A percentile compares a stretch with the other conserved stretches of the same genome.
These are phyloP conservation scores for Heterotis niloticus DNA, from an alignment of 2,113 vertebrate genomes.

Conservation along the genomic window DNA sequence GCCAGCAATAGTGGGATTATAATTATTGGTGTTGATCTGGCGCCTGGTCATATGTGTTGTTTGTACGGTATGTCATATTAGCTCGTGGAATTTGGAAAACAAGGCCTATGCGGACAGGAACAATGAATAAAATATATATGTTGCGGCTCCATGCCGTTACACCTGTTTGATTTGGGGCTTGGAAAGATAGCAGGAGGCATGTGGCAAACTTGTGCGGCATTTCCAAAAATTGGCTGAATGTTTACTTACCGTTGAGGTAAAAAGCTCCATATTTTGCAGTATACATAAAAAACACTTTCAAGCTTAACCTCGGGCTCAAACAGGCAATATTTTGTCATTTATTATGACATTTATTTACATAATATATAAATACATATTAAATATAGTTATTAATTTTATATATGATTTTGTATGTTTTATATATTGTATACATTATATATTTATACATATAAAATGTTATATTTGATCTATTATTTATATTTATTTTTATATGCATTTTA, in stretches of 20 bases:
- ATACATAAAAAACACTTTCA: constrained; percentile 2
- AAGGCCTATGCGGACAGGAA: not conserved
- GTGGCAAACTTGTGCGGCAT: not conserved
- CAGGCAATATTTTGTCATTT: too few species aligned
- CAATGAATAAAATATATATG: not conserved
- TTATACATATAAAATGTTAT: too few species aligned
- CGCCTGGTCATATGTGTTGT: not conserved
- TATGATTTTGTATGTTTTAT: too few species aligned
- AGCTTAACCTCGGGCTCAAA: not conserved
- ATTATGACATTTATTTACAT: too few species aligned
- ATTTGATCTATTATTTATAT: too few species aligned
- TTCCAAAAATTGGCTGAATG: too few species aligned
- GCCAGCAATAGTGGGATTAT: not conserved
- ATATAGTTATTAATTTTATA: too few species aligned
- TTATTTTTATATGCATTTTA: too few species aligned
- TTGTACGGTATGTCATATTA: not conserved
- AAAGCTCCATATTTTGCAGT: not conserved
- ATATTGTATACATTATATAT: too few species aligned
- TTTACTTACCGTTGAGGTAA: too few species aligned
- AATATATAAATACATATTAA: too few species aligned
- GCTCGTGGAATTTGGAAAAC: not conserved
- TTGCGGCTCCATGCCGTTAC: not conserved
- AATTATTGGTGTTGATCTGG: not conserved
- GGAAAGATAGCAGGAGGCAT: not conserved
- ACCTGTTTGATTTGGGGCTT: not conserved